Base-by-base conservation (phyloP, 2,888 invertebrate species). In the Drosophila multiciliata region DNA sequence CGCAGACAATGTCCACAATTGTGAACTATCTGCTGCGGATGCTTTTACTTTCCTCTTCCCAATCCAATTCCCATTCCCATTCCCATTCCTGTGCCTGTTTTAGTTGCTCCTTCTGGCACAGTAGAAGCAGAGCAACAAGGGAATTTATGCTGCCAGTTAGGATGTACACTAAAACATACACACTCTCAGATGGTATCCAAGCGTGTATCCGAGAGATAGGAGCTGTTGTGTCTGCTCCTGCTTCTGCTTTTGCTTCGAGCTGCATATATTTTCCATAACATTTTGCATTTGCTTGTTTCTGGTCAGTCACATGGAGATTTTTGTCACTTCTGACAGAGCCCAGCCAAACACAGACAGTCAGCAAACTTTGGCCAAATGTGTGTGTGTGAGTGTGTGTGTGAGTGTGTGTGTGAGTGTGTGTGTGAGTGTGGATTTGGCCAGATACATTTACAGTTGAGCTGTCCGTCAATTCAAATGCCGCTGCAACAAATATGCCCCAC, bases 241-340 rank as follows among this genome's bases (percentile, higher is more conserved):
- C 23, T 23, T 26, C 26, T 26, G 26, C 26, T 29, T 29, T 5
- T 29, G 5, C 29, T 42, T 66, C 20, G 38, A 67, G 58, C 61
- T 65, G 61, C 42, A 53, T 70, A 57, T 71, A 50, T 59, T 36
- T 64, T 42, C 50, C 78, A 78, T 74, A 65, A 72, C 48, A 67
- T 75, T 82, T 76, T 67, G 76, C 75, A 73, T 73, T 71, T 76
- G 75, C 82, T 74, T 76, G 75, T 73, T 79, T 79, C 75, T 79
- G 75, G 79, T 66, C 82, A 82, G 82, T 60, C 53, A 48, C 59
- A 50, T 49, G 55, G 23, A 72, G 72, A 78, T 75, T 82, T 82
- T 78, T 67, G 66, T 62, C 69, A 74, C 74, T 66, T 65, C 68
- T 61, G 61, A 53, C 68, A 65, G 64, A 66, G 33, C 70, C 20